phyloP scores from a whole-genome alignment of 2,888 invertebrate genomes.

The Villa cingulata region DNA sequence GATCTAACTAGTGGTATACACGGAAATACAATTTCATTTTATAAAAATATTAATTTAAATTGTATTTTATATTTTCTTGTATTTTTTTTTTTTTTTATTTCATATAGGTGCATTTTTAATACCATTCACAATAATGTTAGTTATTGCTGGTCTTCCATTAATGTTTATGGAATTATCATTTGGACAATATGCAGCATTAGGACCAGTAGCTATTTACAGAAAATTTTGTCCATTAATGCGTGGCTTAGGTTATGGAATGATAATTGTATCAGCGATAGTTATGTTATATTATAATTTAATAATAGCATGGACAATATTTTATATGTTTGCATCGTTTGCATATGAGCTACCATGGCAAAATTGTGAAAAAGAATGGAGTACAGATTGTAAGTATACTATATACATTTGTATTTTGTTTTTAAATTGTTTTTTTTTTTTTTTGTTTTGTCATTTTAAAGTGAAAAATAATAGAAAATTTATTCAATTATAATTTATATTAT shows the following conservation, averaged over 20 bases:
- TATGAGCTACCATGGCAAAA: slow-evolving; percentile 57
- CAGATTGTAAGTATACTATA: slow-evolving; percentile 43
- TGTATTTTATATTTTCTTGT: too few relatives aligned
- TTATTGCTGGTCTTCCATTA: slow-evolving; percentile 65
- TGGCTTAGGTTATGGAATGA: slow-evolving; percentile 62
- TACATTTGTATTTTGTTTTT: too few relatives aligned
- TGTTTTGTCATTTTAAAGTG: too few relatives aligned
- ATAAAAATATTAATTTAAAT: too few relatives aligned
- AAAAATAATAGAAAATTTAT: too few relatives aligned
- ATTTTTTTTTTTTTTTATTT: background rate
- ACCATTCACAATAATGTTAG: slow-evolving; percentile 67
- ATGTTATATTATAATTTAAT: slow-evolving; percentile 66
- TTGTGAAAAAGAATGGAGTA: slow-evolving; percentile 58
- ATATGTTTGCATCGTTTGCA: slow-evolving; percentile 55
- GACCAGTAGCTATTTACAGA: slow-evolving; percentile 67
- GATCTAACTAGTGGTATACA: too few relatives aligned
- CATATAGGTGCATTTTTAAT: slow-evolving; percentile 64
- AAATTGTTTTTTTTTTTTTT: too few relatives aligned
- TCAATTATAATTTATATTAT: too few relatives aligned
- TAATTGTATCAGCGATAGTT: slow-evolving; percentile 58
- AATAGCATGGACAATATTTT: slow-evolving; percentile 66
- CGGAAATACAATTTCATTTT: too few relatives aligned
- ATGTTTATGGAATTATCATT: slow-evolving; percentile 78
- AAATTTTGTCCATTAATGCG: slow-evolving; percentile 57
- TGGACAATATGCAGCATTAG: slow-evolving; percentile 67